Evolutionary conservation across 2,113 vertebrate genomes (phyloP), one percentile per base, ranked within the genome.

Genomic region (Peromyscus polionotus): DNA sequence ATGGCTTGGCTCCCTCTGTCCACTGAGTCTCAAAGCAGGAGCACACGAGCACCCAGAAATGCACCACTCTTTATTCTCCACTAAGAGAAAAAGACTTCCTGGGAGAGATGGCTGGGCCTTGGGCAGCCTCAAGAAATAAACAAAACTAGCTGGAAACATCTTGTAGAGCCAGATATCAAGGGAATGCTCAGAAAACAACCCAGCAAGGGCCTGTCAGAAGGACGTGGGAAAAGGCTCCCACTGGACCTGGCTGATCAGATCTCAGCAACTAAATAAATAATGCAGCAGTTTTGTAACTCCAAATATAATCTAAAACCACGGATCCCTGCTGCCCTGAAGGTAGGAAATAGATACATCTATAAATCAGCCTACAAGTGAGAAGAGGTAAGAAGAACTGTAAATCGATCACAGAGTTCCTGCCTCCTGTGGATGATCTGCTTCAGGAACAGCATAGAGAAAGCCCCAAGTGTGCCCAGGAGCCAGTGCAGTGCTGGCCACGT

Each of bases 211-310:
- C 63, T 67, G 12, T 90, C 24, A 33, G 31, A 68, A 8, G 59
- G 17, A 87, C 51, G 8, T n/a, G 67, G 80, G 61, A 72, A 77
- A 67, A 54, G 67, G 16, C 19, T 68, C 83, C 36, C 39, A 17
- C 26, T 36, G 67, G 28, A 54, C 3, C 17, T 72, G 31, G 48
- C 14, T 93, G 51, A 51, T 68, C 63, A 2, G 9, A 75, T 48
- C 13, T 86, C 10, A 81, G 57, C 33, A 81, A 76, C 48, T 51
- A 68, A 77, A 94, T 57, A 94, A 83, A 95, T 45, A 83, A 51
- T 39, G 20, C 84, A 79, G 39, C 36, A 68, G 67, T 61, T n/a
- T 39, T 81, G 39, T 73, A 72, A 88, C 36, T 57, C 45, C 9
- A 45, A 31, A 68, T 70, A 93, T 48, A 86, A 73, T 87, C 22